phyloP scores from a whole-genome alignment of 2,797 vertebrate species.

The Lepus oiostolus region DNA sequence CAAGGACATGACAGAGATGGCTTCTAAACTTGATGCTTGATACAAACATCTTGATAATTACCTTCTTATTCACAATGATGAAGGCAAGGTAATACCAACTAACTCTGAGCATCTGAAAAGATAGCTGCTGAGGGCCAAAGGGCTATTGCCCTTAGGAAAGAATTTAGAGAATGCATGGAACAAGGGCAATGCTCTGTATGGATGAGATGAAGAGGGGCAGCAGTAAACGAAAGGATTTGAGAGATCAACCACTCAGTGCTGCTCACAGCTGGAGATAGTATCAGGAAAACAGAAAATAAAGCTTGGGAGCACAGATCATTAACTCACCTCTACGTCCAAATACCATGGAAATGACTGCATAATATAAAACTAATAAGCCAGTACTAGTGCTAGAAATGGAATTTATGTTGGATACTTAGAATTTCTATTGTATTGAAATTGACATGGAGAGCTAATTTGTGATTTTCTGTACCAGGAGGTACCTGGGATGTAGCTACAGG shows the following conservation, averaged over 20 bases:
- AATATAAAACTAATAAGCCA: not conserved
- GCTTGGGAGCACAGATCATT: not conserved
- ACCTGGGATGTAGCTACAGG: not conserved
- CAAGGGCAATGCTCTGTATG: not conserved
- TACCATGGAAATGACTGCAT: slow-evolving; percentile 31
- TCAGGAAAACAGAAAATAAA: slow-evolving; percentile 44
- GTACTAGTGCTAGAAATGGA: not conserved
- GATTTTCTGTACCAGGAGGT: not conserved
- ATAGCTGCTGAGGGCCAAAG: not conserved
- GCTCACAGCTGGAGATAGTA: not conserved
- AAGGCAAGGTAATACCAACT: not conserved
- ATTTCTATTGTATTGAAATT: not conserved
- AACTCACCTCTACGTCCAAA: not conserved
- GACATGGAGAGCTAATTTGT: not conserved
- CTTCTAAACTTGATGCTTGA: not conserved
- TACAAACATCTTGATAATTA: not conserved
- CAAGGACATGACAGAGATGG: not conserved
- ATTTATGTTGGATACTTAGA: not conserved
- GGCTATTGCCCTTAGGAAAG: not conserved
- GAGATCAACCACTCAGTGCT: not conserved
- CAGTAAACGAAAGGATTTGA: not conserved
- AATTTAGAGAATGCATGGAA: not conserved
- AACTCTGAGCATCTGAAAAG: not conserved
- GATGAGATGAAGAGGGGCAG: not conserved
- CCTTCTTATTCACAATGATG: not conserved